Conservation (phyloP, 2,888 invertebrate species). For the Drosophila incognita region DNA sequence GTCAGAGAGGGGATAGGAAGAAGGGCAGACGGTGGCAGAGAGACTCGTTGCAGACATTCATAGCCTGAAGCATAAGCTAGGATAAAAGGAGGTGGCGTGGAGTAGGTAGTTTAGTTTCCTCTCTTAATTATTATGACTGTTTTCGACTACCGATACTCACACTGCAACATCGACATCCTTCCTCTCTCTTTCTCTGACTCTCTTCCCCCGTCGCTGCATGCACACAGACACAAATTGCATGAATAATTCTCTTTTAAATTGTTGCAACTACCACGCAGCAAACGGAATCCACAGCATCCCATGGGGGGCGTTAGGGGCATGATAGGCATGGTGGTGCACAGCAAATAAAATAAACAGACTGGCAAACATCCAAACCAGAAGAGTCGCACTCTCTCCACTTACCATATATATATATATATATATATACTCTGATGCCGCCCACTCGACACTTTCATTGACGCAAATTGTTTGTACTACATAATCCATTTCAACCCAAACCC, state of each 20-base stretch:
- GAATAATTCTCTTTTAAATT: conserved; percentile 81
- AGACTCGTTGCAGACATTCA: conserved; percentile 24
- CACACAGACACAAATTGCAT: conserved; percentile 73
- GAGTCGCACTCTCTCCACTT: conserved; percentile 15
- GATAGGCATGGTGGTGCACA: not conserved
- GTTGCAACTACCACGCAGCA: conserved; percentile 61
- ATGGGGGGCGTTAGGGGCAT: not conserved
- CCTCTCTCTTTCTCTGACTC: no score
- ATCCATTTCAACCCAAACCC: conserved; percentile 21
- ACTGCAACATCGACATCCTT: not conserved
- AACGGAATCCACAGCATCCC: conserved; percentile 21
- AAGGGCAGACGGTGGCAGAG: not conserved
- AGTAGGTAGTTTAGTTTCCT: conserved; percentile 8
- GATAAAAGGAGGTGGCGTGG: not conserved
- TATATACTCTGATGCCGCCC: not conserved
- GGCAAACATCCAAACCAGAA: conserved; percentile 50
- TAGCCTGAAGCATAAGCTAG: conserved; percentile 19
- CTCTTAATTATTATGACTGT: conserved; percentile 58
- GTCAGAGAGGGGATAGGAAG: not conserved
- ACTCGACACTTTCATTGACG: conserved; percentile 75
- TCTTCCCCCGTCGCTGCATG: not conserved
- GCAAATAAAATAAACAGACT: conserved; percentile 73
- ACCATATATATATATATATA: not conserved
- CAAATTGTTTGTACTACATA: conserved; percentile 76
- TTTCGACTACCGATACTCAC: conserved; percentile 42